Base-by-base conservation (phyloP, 2,888 invertebrate genomes). In the Copidosoma aretas region DNA sequence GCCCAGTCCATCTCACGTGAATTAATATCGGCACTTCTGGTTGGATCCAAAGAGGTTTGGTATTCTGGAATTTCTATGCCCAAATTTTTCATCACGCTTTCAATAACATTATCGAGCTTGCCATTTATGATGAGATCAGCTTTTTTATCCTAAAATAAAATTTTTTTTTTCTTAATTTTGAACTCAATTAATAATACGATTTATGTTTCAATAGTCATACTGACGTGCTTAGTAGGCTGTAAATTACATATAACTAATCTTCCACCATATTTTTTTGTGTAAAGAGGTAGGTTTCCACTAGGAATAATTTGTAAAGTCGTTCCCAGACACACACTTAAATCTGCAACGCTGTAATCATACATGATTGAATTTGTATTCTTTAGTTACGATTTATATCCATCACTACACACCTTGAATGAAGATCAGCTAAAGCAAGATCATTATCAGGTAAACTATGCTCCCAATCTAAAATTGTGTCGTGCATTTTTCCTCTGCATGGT, bases 241-340 rank as follows among this genome's bases (percentile, higher is more conserved):
- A 99, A 86, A 86, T 99, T 99, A 73, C 98, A 93, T 77, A 98
- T 94, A 21, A 94, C 94, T 63, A 99, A 85, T 82, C 92, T 92
- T 4, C 97, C 97, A 25, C 91, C 91, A 81, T 91, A 91, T 81
- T 93, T 93, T 76, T 93, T 91, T 71, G 91, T 92, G 79, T 90
- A 90, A 46, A 97, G 84, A 4, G 98, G 98, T 75, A 98, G 86
- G 84, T 94, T 95, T 17, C 97, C 98, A 85, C 97, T 97, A 52
- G 99, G 99, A 74, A 96, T 88, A 76, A 99, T 99, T 88, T 99
- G 98, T 62, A 99, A 86, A 8, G 98, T 97, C n/a, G 98, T 97
- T 43, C 99, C 99, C 73, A 99, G 86, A 77, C 95, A 94, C 78
- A 99, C 91, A 83, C 95, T 95, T 62, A 99, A 84, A 85, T 98